Evolutionary conservation across 2,888 invertebrate genomes (phyloP).

Genomic region (Stenolophus ochropezus): DNA sequence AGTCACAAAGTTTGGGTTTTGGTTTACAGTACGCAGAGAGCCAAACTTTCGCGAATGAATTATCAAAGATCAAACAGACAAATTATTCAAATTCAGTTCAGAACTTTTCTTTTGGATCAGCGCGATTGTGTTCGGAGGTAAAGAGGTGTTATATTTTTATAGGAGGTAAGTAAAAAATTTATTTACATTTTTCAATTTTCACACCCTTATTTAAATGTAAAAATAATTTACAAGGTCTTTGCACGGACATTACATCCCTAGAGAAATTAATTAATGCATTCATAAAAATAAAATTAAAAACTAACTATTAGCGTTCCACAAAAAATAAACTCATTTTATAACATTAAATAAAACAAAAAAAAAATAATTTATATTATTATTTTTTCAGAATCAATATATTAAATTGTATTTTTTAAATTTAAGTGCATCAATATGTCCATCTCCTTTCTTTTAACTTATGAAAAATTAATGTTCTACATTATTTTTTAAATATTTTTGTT

Average conservation of each 20-base stretch:
- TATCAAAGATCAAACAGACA: slow-evolving; percentile 70
- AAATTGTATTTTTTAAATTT: too few species aligned
- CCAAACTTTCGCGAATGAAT: slow-evolving; percentile 67
- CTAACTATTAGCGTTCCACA: not conserved
- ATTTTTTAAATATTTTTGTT: too few species aligned
- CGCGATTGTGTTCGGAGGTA: slow-evolving; percentile 53
- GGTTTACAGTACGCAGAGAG: slow-evolving; percentile 22
- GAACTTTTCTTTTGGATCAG: slow-evolving; percentile 70
- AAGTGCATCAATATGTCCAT: too few species aligned
- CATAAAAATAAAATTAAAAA: not conserved
- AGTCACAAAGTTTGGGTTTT: slow-evolving; percentile 12
- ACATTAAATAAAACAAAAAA: too few species aligned
- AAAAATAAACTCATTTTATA: too few species aligned
- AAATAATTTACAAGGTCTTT: too few species aligned
- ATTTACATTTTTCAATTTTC: not conserved
- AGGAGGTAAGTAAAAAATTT: slow-evolving; percentile 15
- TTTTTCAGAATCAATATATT: too few species aligned
- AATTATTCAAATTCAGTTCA: slow-evolving; percentile 75
- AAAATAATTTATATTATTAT: too few species aligned
- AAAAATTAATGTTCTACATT: too few species aligned
- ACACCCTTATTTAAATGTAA: too few species aligned
- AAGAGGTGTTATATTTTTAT: not conserved
- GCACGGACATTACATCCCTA: too few species aligned
- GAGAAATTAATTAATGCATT: not conserved
- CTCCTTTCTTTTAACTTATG: too few species aligned